phyloP scores from a whole-genome alignment of 2,113 vertebrate species.

The Hassar affinis region DNA sequence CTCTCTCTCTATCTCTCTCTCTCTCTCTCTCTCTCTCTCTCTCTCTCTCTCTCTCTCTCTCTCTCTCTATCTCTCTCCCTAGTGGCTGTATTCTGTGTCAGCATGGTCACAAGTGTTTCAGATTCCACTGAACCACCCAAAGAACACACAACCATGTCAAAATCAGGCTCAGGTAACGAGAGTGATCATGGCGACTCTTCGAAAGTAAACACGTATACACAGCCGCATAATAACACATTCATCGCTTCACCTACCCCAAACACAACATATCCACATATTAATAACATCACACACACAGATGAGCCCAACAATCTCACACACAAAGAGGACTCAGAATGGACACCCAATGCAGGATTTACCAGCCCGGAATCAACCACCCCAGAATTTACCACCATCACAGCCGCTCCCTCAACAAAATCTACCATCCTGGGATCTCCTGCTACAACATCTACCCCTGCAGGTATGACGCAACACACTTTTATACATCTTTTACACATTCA shows the following conservation, averaged over 20 bases:
- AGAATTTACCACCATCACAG: neutral
- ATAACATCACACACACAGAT: neutral
- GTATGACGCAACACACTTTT: neutral
- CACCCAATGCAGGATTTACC: neutral
- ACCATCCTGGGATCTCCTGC: neutral
- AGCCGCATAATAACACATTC: no score
- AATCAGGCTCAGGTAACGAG: neutral
- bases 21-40: no score
- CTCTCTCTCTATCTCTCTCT: no score
- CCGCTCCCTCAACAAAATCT: neutral
- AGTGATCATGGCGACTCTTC: neutral
- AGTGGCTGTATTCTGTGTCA: slow-evolving; percentile 34
- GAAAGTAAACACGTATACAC: neutral
- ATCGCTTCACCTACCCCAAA: neutral
- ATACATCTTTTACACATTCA: neutral
- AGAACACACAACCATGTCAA: fast-evolving
- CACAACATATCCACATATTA: neutral
- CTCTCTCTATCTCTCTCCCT: neutral
- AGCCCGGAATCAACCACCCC: neutral
- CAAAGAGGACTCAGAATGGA: no score
- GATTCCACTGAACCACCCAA: no score
- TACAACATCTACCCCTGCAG: neutral
- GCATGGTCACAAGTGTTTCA: neutral
- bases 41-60: neutral
- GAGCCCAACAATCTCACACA: neutral